Evolutionary conservation across 2,797 vertebrate genomes (phyloP).

Genomic region (Sebastolobus alascanus): DNA sequence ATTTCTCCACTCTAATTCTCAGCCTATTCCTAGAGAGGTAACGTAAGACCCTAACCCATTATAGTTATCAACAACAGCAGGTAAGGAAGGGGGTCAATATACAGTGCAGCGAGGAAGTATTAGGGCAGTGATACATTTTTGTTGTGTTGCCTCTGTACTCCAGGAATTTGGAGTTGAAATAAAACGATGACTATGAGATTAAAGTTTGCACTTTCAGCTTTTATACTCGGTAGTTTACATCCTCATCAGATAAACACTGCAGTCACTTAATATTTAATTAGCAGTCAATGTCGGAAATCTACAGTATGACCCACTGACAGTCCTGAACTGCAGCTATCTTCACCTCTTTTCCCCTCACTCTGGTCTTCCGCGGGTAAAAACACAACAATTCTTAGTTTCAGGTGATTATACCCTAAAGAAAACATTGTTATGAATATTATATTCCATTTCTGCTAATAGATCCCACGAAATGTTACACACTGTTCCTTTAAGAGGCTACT

Average conservation of each 20-base stretch:
- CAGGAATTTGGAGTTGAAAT: not conserved
- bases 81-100: not conserved
- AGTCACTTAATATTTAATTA: not conserved
- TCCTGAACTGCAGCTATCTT: not conserved
- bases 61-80: slow-evolving; percentile 14
- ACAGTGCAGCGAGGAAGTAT: not conserved
- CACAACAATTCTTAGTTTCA: fast-evolving
- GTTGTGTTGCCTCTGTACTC: not conserved
- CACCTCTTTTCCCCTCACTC: not conserved
- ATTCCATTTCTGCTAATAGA: too few relatives aligned
- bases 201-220: not conserved
- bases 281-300: not conserved
- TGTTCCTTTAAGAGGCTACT: not conserved
- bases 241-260: not conserved
- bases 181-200: not conserved
- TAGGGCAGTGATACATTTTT: not conserved
- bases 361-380: not conserved
- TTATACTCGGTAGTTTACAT: not conserved
- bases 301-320: not conserved
- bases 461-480: not conserved
- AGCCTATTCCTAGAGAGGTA: slow-evolving; percentile 60
- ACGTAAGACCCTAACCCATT: slow-evolving; percentile 29
- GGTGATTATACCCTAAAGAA: too few relatives aligned
- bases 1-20: slow-evolving; percentile 62
- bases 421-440: too few relatives aligned